Conservation (phyloP, 2,888 invertebrate species). For the Mythimna pallens region DNA sequence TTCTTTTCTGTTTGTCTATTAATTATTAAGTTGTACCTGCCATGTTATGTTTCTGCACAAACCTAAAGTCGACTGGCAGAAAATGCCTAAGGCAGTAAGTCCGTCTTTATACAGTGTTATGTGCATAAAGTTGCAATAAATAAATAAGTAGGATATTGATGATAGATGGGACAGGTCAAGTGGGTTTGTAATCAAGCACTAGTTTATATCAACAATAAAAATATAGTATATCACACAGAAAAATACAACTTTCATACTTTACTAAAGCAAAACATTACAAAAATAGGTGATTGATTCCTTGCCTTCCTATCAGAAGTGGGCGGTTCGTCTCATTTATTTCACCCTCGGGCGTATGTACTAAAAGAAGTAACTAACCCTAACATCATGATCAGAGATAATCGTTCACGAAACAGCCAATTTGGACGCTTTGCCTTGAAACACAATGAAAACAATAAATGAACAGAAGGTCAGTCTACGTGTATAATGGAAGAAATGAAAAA, state of each 20-base stretch:
- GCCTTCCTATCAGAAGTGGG: no score
- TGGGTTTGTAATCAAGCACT: no score
- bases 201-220: no score
- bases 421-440: conserved; percentile 8
- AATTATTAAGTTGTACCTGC: no score
- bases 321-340: not conserved
- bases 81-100: no score
- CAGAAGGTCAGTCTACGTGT: conserved; percentile 23
- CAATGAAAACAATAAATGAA: not conserved
- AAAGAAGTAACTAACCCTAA: conserved; percentile 25
- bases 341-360: conserved; percentile 6
- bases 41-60: no score
- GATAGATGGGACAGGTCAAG: no score
- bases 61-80: no score
- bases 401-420: conserved; percentile 56
- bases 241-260: not conserved
- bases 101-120: no score
- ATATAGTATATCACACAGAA: not conserved
- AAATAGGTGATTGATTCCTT: not conserved
- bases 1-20: no score
- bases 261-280: not conserved
- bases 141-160: no score
- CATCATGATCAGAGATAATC: conserved; percentile 51
- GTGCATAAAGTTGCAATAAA: no score
- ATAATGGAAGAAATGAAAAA: not conserved